A percentile compares a stretch with the other conserved stretches of the same genome.
These are phyloP conservation scores for Rhodeus uyekii DNA, from an alignment of 2,797 vertebrate species.

Conservation along the genomic window DNA sequence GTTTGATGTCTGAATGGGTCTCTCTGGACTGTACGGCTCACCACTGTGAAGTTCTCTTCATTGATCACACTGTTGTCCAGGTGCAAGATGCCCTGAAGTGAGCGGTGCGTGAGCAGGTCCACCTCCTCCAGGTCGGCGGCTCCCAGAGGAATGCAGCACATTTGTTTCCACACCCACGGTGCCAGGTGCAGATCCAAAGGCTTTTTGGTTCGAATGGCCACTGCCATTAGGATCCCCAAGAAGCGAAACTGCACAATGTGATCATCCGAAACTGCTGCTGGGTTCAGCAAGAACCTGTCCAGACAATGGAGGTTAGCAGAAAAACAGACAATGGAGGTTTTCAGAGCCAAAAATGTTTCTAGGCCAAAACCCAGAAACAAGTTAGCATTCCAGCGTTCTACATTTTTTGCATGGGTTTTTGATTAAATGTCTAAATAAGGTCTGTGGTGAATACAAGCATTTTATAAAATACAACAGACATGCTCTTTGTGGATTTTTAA, in stretches of 20 bases:
- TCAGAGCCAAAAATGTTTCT: not conserved
- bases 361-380: not conserved
- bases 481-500: too few relatives aligned
- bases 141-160: slow-evolving; percentile 79
- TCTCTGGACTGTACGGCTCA: slow-evolving; percentile 44
- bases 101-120: slow-evolving; percentile 81
- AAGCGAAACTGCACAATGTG: slow-evolving; percentile 81
- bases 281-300: slow-evolving; percentile 79
- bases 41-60: slow-evolving; percentile 83
- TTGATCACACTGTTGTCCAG: slow-evolving; percentile 81
- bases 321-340: not conserved
- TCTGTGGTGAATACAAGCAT: too few relatives aligned
- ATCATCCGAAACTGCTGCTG: slow-evolving; percentile 72
- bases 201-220: slow-evolving; percentile 83
- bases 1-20: not conserved
- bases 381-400: too few relatives aligned
- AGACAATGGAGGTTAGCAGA: not conserved
- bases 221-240: slow-evolving; percentile 82
- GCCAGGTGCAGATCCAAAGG: slow-evolving; percentile 82
- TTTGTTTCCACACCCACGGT: slow-evolving; percentile 84
- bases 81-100: slow-evolving; percentile 81
- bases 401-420: too few relatives aligned
- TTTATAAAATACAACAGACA: too few relatives aligned
- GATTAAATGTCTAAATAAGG: too few relatives aligned
- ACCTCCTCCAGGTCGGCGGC: slow-evolving; percentile 80